These are phyloP conservation scores for Eidolon helvum DNA, from an alignment of 2,113 vertebrate species.

Conservation along the genomic window DNA sequence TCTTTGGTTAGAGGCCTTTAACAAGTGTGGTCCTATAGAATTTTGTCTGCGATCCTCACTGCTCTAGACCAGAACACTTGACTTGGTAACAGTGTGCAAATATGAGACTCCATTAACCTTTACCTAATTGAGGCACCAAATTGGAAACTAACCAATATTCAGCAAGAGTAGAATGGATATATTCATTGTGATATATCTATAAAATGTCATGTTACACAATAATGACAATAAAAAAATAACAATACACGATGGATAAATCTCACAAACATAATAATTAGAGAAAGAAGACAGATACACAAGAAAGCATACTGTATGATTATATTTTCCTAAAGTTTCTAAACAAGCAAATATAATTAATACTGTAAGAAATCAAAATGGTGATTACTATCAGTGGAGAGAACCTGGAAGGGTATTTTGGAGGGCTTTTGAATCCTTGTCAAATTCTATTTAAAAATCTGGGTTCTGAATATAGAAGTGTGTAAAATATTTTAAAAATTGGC, in stretches of 20 bases:
- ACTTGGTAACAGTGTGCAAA: not conserved
- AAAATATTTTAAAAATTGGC: not conserved
- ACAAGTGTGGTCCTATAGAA: not conserved
- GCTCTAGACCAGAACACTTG: not conserved
- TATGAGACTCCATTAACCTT: not conserved
- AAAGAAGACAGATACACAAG: not conserved
- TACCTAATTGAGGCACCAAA: not conserved
- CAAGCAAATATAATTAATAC: not conserved
- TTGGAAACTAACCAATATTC: not conserved
- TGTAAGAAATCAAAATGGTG: not conserved
- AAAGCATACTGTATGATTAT: not conserved
- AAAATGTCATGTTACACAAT: not conserved
- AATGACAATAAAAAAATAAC: not conserved
- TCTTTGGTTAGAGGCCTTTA: not conserved
- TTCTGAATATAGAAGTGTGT: not conserved
- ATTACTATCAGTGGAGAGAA: not conserved
- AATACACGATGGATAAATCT: not conserved
- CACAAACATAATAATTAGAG: not conserved
- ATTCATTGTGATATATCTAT: not conserved
- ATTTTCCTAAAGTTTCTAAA: not conserved
- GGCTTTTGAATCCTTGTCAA: not conserved
- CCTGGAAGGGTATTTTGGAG: not conserved
- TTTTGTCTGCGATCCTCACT: not conserved
- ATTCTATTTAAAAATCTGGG: not conserved
- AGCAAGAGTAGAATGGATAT: not conserved